Conservation (phyloP, 1,140 invertebrate species). For the Varroa destructor region DNA sequence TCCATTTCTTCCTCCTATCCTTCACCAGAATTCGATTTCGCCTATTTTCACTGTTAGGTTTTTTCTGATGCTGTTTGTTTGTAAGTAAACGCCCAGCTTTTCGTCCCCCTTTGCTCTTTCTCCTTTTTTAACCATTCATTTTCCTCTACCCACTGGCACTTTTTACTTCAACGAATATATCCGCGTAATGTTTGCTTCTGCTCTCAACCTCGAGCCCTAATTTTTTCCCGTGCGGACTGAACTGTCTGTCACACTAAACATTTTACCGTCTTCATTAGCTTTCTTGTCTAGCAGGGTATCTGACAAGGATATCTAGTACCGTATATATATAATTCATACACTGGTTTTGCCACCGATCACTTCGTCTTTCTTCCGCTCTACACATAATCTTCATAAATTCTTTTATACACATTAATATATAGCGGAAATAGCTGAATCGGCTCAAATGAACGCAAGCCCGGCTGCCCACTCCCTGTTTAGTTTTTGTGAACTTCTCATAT, state of each 20-base stretch:
- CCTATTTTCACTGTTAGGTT: background rate
- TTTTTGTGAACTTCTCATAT: too few species aligned
- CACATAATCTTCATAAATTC: too few species aligned
- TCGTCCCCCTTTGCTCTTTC: background rate
- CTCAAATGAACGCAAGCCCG: too few species aligned
- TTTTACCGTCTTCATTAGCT: background rate
- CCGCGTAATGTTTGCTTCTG: background rate
- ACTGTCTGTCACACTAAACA: background rate
- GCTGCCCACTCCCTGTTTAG: too few species aligned
- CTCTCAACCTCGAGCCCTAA: background rate
- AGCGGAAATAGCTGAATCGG: too few species aligned
- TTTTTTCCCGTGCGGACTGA: background rate
- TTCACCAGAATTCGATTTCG: too few species aligned
- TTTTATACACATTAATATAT: too few species aligned
- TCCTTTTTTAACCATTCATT: conserved; percentile 3
- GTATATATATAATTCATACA: background rate
- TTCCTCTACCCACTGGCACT: background rate
- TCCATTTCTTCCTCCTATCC: too few species aligned
- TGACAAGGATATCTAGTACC: background rate
- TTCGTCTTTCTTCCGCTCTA: too few species aligned
- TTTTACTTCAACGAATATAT: background rate
- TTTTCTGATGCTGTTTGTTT: background rate
- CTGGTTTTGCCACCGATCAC: background rate
- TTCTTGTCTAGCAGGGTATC: background rate
- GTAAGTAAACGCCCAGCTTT: background rate